phyloP scores from a whole-genome alignment of 2,797 vertebrate genomes.

The Chelon labrosus region DNA sequence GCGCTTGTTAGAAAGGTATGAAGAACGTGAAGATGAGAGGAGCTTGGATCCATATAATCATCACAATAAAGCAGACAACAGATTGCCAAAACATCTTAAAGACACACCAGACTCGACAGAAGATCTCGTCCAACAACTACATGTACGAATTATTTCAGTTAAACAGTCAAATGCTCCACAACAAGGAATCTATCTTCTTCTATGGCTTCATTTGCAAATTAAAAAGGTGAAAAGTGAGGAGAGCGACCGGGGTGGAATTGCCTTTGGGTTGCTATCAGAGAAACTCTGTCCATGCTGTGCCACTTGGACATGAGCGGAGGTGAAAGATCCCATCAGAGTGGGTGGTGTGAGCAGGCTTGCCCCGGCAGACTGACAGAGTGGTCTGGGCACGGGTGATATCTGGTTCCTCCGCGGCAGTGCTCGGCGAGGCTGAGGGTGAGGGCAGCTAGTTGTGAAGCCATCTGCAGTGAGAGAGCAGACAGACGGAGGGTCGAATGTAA shows the following conservation, averaged over 20 bases:
- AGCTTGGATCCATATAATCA: slow-evolving; percentile 35
- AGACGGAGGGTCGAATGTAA: slow-evolving; percentile 70
- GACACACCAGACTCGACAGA: slow-evolving; percentile 24
- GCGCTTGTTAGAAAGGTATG: slow-evolving; percentile 38
- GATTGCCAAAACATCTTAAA: slow-evolving; percentile 38
- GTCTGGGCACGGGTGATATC: slow-evolving; percentile 68
- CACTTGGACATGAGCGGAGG: slow-evolving; percentile 62
- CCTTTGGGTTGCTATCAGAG: slow-evolving; percentile 34
- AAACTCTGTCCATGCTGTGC: slow-evolving; percentile 47
- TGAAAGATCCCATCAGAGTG: slow-evolving; percentile 72
- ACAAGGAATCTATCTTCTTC: slow-evolving; percentile 35
- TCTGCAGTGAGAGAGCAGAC: slow-evolving; percentile 83
- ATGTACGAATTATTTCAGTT: slow-evolving; percentile 51
- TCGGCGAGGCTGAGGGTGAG: slow-evolving; percentile 66
- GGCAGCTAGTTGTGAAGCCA: slow-evolving; percentile 82
- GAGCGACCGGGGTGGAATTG: slow-evolving; percentile 25
- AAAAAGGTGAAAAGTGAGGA: slow-evolving; percentile 43
- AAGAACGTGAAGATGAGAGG: slow-evolving; percentile 35
- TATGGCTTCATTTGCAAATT: slow-evolving; percentile 50
- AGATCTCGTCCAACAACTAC: slow-evolving; percentile 32
- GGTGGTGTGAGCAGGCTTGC: slow-evolving; percentile 77
- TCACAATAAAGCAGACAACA: slow-evolving; percentile 31
- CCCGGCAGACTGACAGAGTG: slow-evolving; percentile 72
- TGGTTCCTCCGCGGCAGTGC: slow-evolving; percentile 65
- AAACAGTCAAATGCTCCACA: slow-evolving; percentile 21